Evolutionary conservation across 2,113 vertebrate genomes (phyloP), one percentile per base, ranked within the genome.

Genomic region (Ciconia maguari): DNA sequence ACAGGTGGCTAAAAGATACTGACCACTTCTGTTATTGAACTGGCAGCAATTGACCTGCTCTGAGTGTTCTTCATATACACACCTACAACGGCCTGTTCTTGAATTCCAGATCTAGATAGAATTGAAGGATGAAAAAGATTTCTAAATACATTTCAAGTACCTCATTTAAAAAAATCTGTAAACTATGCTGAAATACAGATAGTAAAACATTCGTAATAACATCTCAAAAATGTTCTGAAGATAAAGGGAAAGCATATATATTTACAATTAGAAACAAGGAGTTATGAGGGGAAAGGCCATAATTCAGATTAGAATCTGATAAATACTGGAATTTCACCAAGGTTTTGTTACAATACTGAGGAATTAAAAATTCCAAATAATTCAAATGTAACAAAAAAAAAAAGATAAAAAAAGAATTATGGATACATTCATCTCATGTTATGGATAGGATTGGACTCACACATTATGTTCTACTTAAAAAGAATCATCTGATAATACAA

Each of bases 31-130:
- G 94, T 99, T 99, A 78, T 98, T 99, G 84, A 99, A 99, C 96
- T 98, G 98, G 93, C 99, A 99, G 97, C 99, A 99, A 57, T 98
- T 99, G 94, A 99, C 98, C 94, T 99, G 99, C 95, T 99, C 99
- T 1, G 97, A 92, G 18, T 99, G 99, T 51, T 99, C 99, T 30
- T 98, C 96, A 16, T 99, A 99, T 6, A 96, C 92, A 51, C 97
- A 93, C 19, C 97, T 87, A 79, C 99, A 97, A 24, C 95, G 92
- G 24, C 98, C 99, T 46, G 96, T 98, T 94, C 98, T 83, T 51
- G 98, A 98, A 77, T 98, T 99, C 99, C 99, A 99, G 79, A 99
- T 95, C 99, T 99, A 78, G 61, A 95, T 11, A 96, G 52, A 97
- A 92, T 16, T 66, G 42, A 93, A 85, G 52, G 48, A 94, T 21